Evolutionary conservation across 2,113 vertebrate genomes (phyloP).

Genomic region (Cephalopterus ornatus): DNA sequence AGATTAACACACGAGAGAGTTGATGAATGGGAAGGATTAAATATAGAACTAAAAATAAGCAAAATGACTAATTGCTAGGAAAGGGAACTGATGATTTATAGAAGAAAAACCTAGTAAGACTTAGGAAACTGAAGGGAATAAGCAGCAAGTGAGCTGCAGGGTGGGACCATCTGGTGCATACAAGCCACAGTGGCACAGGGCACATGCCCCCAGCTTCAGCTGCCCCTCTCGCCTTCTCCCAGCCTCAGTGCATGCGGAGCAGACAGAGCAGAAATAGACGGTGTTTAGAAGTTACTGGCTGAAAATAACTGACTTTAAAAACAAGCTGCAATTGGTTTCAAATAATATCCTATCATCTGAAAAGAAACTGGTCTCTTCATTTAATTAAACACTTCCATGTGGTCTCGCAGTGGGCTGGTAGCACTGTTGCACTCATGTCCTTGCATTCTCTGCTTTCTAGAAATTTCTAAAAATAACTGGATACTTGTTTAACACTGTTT

Average conservation of each 20-base stretch:
- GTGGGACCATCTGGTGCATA: background rate
- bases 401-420: background rate
- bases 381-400: background rate
- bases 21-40: constrained; percentile 56
- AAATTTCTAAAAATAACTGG: background rate
- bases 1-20: background rate
- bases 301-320: background rate
- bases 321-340: background rate
- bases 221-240: background rate
- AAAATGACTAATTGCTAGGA: constrained; percentile 27
- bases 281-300: background rate
- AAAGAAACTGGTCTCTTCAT: background rate
- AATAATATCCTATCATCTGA: background rate
- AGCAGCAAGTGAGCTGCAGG: background rate
- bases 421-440: background rate
- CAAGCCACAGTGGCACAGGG: fast-evolving
- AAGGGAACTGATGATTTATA: constrained; percentile 37
- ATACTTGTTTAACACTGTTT: background rate
- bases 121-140: background rate
- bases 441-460: background rate
- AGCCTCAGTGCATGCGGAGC: background rate
- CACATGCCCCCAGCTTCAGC: background rate
- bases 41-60: constrained; percentile 46
- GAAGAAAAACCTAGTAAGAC: background rate
- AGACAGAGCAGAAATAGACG: background rate